Evolutionary conservation across 2,888 invertebrate genomes (phyloP).

Genomic region (Andrena chrysosceles): DNA sequence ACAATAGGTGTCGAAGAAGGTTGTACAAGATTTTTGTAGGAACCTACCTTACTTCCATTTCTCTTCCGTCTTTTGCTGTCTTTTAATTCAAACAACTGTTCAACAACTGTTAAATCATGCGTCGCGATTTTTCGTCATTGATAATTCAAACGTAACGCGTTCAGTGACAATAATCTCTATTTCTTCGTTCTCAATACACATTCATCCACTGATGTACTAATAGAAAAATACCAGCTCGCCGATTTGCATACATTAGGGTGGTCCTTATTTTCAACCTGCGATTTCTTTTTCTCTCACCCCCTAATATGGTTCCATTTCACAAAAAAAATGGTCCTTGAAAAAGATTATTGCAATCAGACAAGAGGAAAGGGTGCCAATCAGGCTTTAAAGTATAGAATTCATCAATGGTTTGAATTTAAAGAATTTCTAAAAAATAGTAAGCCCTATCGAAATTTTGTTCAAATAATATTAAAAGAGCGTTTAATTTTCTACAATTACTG

Average conservation of each 20-base stretch:
- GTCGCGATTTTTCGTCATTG: conserved; percentile 1
- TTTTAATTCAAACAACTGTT: conserved; percentile 13
- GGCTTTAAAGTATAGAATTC: no score
- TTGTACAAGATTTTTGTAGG: conserved; percentile 23
- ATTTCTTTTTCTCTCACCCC: no score
- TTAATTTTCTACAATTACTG: no score
- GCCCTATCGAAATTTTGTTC: no score
- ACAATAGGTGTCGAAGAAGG: not conserved
- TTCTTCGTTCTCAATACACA: not conserved
- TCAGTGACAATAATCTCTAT: not conserved
- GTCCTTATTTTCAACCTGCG: no score
- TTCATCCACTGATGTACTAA: not conserved
- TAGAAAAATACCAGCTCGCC: not conserved
- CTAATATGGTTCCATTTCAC: no score
- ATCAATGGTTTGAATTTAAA: no score
- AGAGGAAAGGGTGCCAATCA: no score
- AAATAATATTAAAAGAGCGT: no score
- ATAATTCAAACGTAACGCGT: not conserved
- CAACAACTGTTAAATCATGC: not conserved
- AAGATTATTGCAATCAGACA: no score
- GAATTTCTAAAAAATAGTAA: no score
- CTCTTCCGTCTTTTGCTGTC: conserved; percentile 14
- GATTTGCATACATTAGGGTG: not conserved
- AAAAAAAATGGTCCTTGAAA: no score
- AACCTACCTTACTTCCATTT: conserved; percentile 17